Conservation (phyloP, 2,797 vertebrate genomes). For the Pempheris klunzingeri region DNA sequence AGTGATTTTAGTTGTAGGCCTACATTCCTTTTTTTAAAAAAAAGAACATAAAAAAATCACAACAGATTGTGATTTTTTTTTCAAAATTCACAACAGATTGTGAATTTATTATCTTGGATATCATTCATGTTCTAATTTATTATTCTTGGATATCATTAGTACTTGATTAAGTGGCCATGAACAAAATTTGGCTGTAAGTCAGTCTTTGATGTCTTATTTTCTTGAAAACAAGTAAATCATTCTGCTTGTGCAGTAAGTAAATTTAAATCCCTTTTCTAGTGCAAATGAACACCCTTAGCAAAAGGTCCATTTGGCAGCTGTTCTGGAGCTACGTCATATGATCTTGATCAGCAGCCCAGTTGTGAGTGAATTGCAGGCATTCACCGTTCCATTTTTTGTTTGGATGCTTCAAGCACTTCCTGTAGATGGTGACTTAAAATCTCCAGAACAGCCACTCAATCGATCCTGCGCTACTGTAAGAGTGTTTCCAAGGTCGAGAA, state of each 20-base stretch:
- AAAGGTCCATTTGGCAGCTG: background rate
- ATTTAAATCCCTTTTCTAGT: background rate
- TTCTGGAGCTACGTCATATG: too few relatives aligned
- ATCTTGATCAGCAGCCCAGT: background rate
- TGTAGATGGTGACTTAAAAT: background rate
- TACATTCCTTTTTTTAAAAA: too few relatives aligned
- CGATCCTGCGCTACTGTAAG: background rate
- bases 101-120: background rate
- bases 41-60: background rate
- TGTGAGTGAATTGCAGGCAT: background rate
- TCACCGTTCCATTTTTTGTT: background rate
- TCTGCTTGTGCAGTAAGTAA: background rate
- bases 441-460: too few relatives aligned
- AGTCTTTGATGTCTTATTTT: background rate
- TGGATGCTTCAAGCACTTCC: background rate
- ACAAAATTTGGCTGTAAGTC: background rate
- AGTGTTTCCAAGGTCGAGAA: background rate
- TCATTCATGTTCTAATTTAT: background rate
- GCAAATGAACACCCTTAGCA: background rate
- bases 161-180: too few relatives aligned
- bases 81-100: background rate
- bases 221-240: background rate
- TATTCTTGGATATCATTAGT: background rate
- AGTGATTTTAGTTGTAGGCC: background rate
- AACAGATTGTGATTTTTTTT: background rate